Conservation (phyloP, 1,140 invertebrate species). For the Aphaenogaster ashmeadi region DNA sequence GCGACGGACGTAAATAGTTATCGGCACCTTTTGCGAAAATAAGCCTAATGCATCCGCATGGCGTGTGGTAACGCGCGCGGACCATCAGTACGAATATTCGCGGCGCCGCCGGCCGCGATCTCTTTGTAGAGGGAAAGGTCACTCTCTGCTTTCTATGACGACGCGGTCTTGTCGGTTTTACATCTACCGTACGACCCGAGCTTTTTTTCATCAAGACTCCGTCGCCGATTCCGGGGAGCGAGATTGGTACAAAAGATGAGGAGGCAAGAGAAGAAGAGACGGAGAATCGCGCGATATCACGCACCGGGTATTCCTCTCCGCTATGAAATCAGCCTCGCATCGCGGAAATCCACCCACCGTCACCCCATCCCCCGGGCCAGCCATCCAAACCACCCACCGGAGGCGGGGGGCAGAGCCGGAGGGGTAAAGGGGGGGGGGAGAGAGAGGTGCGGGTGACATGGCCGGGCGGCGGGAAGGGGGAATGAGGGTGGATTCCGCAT, state of each 20-base stretch:
- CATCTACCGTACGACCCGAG: constrained; percentile 26
- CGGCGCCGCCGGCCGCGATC: constrained; percentile 5
- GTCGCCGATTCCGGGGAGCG: constrained; percentile 29
- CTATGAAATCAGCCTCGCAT: constrained; percentile 67
- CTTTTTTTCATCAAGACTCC: constrained; percentile 67
- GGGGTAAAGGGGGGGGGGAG: not conserved
- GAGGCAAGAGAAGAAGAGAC: not conserved
- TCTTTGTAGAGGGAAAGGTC: constrained; percentile 44
- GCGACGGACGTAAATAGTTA: constrained; percentile 56
- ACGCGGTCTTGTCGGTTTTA: constrained; percentile 50
- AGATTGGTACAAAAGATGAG: constrained; percentile 21
- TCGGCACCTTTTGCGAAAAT: constrained; percentile 49
- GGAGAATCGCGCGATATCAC: constrained; percentile 57
- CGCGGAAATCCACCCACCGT: constrained; percentile 65
- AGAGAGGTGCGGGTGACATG: constrained; percentile 51
- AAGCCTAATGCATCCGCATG: constrained; percentile 53
- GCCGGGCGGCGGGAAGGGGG: not conserved
- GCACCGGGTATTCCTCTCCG: constrained; percentile 55
- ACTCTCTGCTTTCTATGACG: constrained; percentile 18
- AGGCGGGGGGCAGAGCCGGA: not conserved
- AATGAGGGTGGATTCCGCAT: constrained; percentile 77
- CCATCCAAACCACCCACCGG: constrained; percentile 14
- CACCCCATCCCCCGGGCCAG: constrained; percentile 55
- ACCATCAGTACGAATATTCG: not conserved
- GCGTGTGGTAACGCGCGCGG: not conserved